Percentiles rank a stretch among this genome's conserved stretches.
These are phyloP conservation scores for Seira sanloemensis DNA, from an alignment of 2,888 invertebrate genomes.

Conservation along the genomic window DNA sequence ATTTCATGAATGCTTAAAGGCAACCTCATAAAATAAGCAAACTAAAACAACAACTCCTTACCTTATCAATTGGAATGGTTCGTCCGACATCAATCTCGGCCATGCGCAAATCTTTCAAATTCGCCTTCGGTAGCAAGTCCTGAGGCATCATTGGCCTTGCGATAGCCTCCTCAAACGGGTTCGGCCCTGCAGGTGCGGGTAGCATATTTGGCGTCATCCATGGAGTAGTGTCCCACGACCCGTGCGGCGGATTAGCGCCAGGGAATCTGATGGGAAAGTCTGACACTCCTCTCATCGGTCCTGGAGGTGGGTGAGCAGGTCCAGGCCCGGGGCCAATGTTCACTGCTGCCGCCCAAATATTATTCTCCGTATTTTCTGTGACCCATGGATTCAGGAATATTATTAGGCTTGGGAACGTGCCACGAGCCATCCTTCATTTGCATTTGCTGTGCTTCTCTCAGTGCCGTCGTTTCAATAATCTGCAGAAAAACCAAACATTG, in stretches of 20 bases:
- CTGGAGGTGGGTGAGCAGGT: background rate
- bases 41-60: constrained; percentile 11
- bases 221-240: constrained; percentile 46
- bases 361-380: constrained; percentile 35
- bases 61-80: constrained; percentile 71
- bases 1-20: too few species aligned
- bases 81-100: constrained; percentile 65
- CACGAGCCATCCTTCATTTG: constrained; percentile 58
- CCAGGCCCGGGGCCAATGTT: constrained; percentile 16
- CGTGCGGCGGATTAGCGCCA: background rate
- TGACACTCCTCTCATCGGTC: background rate
- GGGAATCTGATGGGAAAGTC: constrained; percentile 49
- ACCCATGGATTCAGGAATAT: constrained; percentile 68
- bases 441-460: constrained; percentile 81
- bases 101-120: constrained; percentile 58
- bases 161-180: constrained; percentile 71
- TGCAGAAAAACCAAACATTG: constrained; percentile 74
- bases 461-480: constrained; percentile 85
- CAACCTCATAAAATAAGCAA: constrained; percentile 1
- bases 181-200: constrained; percentile 65
- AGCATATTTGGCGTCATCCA: constrained; percentile 43
- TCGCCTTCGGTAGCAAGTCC: constrained; percentile 62
- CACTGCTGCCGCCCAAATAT: constrained; percentile 35
- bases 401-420: constrained; percentile 11
- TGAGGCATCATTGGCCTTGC: constrained; percentile 42